Evolutionary conservation across 2,888 invertebrate genomes (phyloP), one percentile per base, ranked within the genome.

Genomic region (Selenia dentaria): DNA sequence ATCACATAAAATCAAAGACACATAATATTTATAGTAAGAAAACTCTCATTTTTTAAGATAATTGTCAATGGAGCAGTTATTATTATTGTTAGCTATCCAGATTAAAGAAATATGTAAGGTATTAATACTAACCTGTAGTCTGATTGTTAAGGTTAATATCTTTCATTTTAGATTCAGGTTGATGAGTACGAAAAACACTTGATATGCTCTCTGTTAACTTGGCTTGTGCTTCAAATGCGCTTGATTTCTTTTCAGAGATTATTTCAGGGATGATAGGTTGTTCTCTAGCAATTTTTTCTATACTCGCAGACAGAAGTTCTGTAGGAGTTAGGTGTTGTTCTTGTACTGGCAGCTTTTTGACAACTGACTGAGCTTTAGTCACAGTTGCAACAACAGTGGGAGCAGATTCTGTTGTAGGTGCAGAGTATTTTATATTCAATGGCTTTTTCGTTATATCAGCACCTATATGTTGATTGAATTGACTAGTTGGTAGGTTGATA

Each of bases 161-260:
- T 80, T 86, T 89, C 87, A 89, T 89, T 62, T 80, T 87, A 64
- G 67, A 58, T 45, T 86, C 85, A 76, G 70, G 72, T 65, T 69
- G 84, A 73, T 74, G 66, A 62, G 70, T 64, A 51, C 83, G 74
- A 59, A 79, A 67, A 55, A 81, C 76, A 68, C 83, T 83, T 56
- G 79, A 80, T 73, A 89, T 74, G 59, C 88, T 84, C 58, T 87
- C 86, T 52, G 87, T 83, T 57, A 89, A 70, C 73, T 89, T 90
- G 24, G 74, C 85, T 72, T 90, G 90, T 12, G 89, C 88, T 71
- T 86, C 82, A 62, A 74, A 86, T 39, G 83, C 83, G 71, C 79
- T 81, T 20, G 78, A 78, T 60, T 67, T 82, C 36, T 60, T 60
- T 57, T 82, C 78, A 39, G 61, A 14, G 55, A 45, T 46, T 39